These are phyloP conservation scores for Poeciliopsis paucimaculata DNA, from an alignment of 2,797 vertebrate genomes.

Conservation along the genomic window DNA sequence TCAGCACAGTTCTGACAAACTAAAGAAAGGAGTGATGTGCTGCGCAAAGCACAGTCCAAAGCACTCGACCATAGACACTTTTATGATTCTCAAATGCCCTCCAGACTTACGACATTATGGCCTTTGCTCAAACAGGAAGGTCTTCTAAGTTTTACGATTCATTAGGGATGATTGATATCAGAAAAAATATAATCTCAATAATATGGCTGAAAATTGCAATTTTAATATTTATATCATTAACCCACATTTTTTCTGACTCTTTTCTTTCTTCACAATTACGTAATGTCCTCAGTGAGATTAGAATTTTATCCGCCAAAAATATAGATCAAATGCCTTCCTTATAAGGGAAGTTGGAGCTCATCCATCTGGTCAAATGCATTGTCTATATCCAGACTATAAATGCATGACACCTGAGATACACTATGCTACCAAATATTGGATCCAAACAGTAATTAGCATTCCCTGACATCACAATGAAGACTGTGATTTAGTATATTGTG, in stretches of 20 bases:
- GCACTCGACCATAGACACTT: not conserved
- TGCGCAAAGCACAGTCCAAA: not conserved
- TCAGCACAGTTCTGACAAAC: not conserved
- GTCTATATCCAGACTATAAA: not conserved
- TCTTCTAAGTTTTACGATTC: not conserved
- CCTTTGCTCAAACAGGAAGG: not conserved
- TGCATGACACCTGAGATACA: not conserved
- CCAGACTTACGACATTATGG: too few species aligned
- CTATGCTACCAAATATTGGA: not conserved
- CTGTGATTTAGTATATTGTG: not conserved
- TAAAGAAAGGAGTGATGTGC: not conserved
- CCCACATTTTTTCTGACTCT: not conserved
- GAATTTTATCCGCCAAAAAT: not conserved
- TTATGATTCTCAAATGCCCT: not conserved
- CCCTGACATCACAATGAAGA: not conserved
- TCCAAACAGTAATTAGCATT: not conserved
- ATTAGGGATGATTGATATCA: not conserved
- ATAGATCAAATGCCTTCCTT: not conserved
- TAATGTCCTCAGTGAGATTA: not conserved
- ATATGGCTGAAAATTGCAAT: not conserved
- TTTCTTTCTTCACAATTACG: not conserved
- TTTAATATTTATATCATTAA: not conserved
- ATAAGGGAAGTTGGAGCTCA: not conserved
- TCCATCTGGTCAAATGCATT: not conserved
- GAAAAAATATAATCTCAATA: not conserved